Evolutionary conservation across 2,113 vertebrate species (phyloP), one percentile per base, ranked within the genome.

Genomic region (Plestiodon gilberti): DNA sequence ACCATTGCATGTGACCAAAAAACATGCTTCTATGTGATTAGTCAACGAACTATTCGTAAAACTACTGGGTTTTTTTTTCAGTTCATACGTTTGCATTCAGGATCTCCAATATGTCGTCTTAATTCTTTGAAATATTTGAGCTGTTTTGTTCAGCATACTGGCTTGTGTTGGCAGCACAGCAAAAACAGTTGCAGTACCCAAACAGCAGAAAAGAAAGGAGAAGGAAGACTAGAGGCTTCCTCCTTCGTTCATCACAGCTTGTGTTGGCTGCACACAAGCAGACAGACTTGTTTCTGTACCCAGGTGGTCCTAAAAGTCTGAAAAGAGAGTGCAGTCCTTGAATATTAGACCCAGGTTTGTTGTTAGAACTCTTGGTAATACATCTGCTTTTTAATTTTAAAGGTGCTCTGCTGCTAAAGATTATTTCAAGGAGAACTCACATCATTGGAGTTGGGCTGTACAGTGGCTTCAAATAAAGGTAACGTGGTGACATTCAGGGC

Each of bases 381-480:
- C 59, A 84, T 80, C 9, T 82, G 0, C 90, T 89, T 92, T n/a
- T 85, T 10, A 0, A 84, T 92, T 85, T n/a, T 40, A 80, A 93
- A 99, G 99, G 96, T 99, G 99, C 92, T 91, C 97, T 92, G 97
- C 98, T 86, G 99, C 99, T 69, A 99, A 99, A 94, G 99, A 99
- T 84, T 99, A 99, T 93, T 99, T 99, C 95, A 99, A 99, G 92
- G 99, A 99, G 86, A 97, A 99, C 88, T 99, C 99, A 20, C 98
- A 99, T 87, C 98, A 99, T 91, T 99, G 98, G 99, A 99, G 98
- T 76, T 99, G 99, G 99, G 99, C 99, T 3, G 99, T 99, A 18
- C 99, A 99, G 95, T 99, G 99, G 99, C 95, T 99, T 6, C 99
- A 99, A 91, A 99, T 99, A 86, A 99, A 99, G 98, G 99, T 97